Conservation (phyloP, 2,888 invertebrate genomes). For the Caenorhabditis sulstoni region DNA sequence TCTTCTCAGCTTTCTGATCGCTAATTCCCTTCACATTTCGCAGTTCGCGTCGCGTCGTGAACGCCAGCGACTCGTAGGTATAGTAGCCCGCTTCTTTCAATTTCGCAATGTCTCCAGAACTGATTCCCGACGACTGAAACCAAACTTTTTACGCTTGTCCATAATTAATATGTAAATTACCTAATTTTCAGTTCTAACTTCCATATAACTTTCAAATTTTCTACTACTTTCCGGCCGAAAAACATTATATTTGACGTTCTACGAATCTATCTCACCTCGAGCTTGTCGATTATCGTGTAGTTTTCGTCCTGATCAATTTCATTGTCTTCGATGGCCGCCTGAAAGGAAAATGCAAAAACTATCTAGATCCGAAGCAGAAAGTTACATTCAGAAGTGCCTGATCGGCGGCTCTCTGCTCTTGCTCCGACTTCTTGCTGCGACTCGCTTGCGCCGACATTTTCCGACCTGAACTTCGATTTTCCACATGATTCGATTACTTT, state of each 20-base stretch:
- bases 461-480: not conserved
- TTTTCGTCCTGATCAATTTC: constrained; percentile 64
- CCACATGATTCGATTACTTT: no score
- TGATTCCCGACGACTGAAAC: constrained; percentile 74
- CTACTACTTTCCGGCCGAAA: no score
- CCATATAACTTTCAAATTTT: no score
- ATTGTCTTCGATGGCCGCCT: constrained; percentile 56
- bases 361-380: not conserved
- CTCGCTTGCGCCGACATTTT: constrained; percentile 63
- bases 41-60: constrained; percentile 91
- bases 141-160: not conserved
- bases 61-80: constrained; percentile 96
- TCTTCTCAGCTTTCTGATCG: constrained; percentile 92
- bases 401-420: constrained; percentile 56
- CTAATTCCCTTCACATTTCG: constrained; percentile 89
- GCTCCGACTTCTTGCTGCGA: constrained; percentile 53
- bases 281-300: constrained; percentile 68
- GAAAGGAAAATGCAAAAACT: not conserved
- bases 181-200: no score
- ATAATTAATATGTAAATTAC: no score
- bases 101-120: constrained; percentile 88
- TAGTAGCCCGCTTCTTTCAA: constrained; percentile 93
- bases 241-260: not conserved
- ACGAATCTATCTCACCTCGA: constrained; percentile 52
- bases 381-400: constrained; percentile 56